phyloP scores from a whole-genome alignment of 1,140 invertebrate species.

The Drosophila parabipectinata region DNA sequence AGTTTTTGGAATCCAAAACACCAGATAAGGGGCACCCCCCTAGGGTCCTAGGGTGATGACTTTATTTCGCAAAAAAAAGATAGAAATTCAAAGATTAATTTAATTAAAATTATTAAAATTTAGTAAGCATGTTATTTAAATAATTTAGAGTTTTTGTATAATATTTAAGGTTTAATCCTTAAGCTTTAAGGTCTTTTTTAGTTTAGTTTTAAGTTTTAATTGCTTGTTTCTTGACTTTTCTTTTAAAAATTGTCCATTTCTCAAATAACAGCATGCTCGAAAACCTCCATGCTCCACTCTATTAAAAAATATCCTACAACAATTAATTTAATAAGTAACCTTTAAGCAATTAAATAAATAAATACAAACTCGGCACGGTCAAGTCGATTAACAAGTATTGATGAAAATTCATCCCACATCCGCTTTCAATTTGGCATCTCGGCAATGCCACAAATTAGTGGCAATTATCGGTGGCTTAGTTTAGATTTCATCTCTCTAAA shows the following conservation, averaged over 20 bases:
- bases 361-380: background rate
- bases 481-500: background rate
- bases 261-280: too few species aligned
- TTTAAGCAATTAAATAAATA: background rate
- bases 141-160: background rate
- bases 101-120: background rate
- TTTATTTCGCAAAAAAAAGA: too few species aligned
- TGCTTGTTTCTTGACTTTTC: background rate
- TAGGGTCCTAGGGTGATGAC: too few species aligned
- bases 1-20: background rate
- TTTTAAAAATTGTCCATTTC: background rate
- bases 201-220: too few species aligned
- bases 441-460: constrained; percentile 32
- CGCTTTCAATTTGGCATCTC: constrained; percentile 23
- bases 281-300: too few species aligned
- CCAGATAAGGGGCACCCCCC: background rate
- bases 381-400: constrained; percentile 13
- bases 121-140: background rate
- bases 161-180: background rate
- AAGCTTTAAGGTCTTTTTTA: background rate
- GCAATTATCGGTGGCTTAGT: constrained; percentile 30
- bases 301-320: background rate
- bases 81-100: background rate
- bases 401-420: constrained; percentile 28
- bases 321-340: background rate